Evolutionary conservation across 2,888 invertebrate species (phyloP).

Genomic region (Sabatieria punctata): DNA sequence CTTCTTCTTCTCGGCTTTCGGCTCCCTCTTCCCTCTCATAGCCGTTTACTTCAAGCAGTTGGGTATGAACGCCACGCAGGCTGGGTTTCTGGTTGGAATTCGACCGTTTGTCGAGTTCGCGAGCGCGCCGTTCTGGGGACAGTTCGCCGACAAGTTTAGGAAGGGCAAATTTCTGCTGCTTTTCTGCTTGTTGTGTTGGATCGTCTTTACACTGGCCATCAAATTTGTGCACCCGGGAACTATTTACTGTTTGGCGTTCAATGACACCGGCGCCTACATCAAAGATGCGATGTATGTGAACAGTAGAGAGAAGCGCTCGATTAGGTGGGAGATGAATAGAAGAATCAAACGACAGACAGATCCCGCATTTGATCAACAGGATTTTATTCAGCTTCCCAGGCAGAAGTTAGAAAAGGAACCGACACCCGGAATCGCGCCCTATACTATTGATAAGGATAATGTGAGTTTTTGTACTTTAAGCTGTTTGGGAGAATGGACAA

Average conservation of each 20-base stretch:
- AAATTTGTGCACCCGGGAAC: conserved; percentile 88
- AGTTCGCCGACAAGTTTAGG: conserved; percentile 56
- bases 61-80: conserved; percentile 90
- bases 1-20: conserved; percentile 97
- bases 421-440: not conserved
- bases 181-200: conserved; percentile 80
- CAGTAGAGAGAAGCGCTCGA: too few species aligned
- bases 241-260: conserved; percentile 36
- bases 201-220: conserved; percentile 83
- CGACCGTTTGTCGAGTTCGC: conserved; percentile 92
- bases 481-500: too few species aligned
- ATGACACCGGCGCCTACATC: not conserved
- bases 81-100: conserved; percentile 53
- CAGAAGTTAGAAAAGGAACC: not conserved
- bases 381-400: too few species aligned
- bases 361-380: too few species aligned
- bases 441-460: not conserved
- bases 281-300: too few species aligned
- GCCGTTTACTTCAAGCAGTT: conserved; percentile 99
- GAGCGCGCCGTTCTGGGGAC: conserved; percentile 94
- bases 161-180: conserved; percentile 52
- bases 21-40: conserved; percentile 90
- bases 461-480: too few species aligned
- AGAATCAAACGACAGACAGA: too few species aligned
- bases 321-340: too few species aligned